Evolutionary conservation across 2,888 invertebrate species (phyloP), one percentile per base, ranked within the genome.

Genomic region (Callyntrura guangdongensis): DNA sequence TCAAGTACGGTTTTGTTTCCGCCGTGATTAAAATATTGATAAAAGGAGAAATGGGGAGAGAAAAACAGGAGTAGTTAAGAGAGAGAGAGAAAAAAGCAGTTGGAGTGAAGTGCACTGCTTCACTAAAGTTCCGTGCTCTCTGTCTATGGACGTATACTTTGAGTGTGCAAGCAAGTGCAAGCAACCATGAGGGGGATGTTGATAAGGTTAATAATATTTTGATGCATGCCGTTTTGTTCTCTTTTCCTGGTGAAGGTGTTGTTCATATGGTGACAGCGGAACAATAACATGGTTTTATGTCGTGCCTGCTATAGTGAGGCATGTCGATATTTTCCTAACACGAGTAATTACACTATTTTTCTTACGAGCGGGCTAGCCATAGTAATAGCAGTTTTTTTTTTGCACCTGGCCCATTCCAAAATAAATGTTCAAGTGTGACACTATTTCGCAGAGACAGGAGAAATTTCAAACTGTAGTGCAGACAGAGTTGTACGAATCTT

Each of bases 211-310:
- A 11, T 1, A 64, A 64, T 25, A 64, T 25, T 8, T 14, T 64
- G 25, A 64, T 25, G 9, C 22, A 25, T 67, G 67, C 27, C 27
- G 36, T 67, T 27, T 67, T 12, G 67, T 67, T 67, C 27, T 14
- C 53, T 12, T n/a, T n/a, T 12, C 67, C 27, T 67, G 22, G 12
- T 36, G 25, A 27, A 67, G 27, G 27, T 27, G 14, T 27, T 67
- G 67, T 67, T 67, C 27, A 67, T 36, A 14, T 67, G 67, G 67
- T 67, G 67, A 67, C 67, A 67, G 67, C 12, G 67, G 36, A 67
- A 36, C 67, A 20, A 27, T 27, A 36, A 25, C 1, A 27, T 36
- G 27, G 22, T 9, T 27, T 27, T 67, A 27, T 14, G 11, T 27
- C 14, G 27, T 22, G 22, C 53, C 9, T 14, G 67, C 67, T 67